phyloP scores from a whole-genome alignment of 37 sponge, comb jelly and placozoan genomes.

The Spongilla lacustris region DNA sequence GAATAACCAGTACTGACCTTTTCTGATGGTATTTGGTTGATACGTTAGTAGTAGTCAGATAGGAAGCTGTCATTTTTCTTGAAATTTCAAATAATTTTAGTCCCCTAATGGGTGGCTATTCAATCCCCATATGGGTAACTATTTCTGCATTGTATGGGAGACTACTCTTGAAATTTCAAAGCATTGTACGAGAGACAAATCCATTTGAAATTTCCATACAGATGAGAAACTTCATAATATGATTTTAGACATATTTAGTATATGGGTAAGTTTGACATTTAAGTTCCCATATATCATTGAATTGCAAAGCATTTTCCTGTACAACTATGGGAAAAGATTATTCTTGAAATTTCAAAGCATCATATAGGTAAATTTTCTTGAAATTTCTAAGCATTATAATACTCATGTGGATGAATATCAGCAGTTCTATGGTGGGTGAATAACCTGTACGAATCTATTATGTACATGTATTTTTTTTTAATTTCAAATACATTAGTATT shows the following conservation, averaged over 20 bases:
- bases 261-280: too few species aligned
- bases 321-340: neutral
- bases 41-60: neutral
- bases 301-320: too few species aligned
- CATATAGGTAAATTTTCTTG: too few species aligned
- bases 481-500: neutral
- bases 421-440: too few species aligned
- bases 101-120: neutral
- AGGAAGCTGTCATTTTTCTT: neutral
- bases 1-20: neutral
- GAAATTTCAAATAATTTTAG: neutral
- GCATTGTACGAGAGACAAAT: neutral
- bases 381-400: too few species aligned
- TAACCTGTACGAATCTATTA: too few species aligned
- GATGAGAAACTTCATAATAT: neutral
- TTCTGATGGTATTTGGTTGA: neutral
- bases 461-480: too few species aligned
- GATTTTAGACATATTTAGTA: too few species aligned
- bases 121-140: neutral
- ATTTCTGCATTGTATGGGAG: neutral
- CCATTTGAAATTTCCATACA: neutral
- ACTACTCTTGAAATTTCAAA: neutral
- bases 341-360: too few species aligned
- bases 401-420: too few species aligned
- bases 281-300: too few species aligned